Evolutionary conservation across 1,140 invertebrate genomes (phyloP).

Genomic region (Caenorhabditis brenneri): DNA sequence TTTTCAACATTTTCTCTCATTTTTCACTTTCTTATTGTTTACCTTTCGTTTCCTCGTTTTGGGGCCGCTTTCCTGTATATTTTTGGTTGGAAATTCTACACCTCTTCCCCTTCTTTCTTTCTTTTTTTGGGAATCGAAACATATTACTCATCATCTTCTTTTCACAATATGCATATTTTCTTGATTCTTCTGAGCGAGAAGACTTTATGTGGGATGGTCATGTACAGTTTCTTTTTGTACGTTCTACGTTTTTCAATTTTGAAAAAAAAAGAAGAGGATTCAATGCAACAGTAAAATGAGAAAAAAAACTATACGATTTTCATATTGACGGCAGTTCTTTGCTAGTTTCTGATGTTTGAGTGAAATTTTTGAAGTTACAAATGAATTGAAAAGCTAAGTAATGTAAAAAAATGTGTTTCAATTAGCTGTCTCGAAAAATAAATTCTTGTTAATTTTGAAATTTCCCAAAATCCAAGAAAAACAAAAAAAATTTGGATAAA

Average conservation of each 20-base stretch:
- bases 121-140: slow-evolving; percentile 42
- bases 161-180: slow-evolving; percentile 25
- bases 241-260: slow-evolving; percentile 6
- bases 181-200: background rate
- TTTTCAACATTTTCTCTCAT: background rate
- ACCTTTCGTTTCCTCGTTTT: slow-evolving; percentile 34
- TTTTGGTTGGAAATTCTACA: slow-evolving; percentile 44
- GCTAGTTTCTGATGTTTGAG: too few relatives aligned
- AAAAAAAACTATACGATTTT: background rate
- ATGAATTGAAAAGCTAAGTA: too few relatives aligned
- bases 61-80: slow-evolving; percentile 37
- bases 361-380: too few relatives aligned
- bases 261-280: background rate
- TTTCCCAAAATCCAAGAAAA: too few relatives aligned
- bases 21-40: slow-evolving; percentile 43
- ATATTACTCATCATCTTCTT: slow-evolving; percentile 35
- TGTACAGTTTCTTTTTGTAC: background rate
- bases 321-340: background rate
- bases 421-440: too few relatives aligned
- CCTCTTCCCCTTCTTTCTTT: background rate
- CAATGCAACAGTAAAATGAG: background rate
- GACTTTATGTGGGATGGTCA: background rate
- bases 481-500: too few relatives aligned
- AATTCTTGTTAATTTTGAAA: too few relatives aligned
- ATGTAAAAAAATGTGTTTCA: too few relatives aligned